Percentiles rank a stretch among this genome's conserved stretches.
phyloP scores from a whole-genome alignment of 2,113 vertebrate genomes.

The Ploceus nigricollis region DNA sequence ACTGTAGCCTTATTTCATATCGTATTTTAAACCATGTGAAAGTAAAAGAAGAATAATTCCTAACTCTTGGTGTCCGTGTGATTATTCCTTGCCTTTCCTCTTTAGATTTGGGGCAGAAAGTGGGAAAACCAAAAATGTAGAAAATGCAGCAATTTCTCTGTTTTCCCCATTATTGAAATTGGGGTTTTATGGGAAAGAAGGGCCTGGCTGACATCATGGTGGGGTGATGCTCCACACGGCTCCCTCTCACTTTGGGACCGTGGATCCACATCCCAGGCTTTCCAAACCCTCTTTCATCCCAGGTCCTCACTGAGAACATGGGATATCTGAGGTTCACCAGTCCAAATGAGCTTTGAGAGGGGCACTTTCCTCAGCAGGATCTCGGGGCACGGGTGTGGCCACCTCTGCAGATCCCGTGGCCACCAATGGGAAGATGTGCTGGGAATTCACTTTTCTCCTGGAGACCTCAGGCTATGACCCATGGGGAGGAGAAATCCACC shows the following conservation, averaged over 20 bases:
- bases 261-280: background rate
- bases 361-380: background rate
- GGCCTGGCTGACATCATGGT: background rate
- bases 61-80: background rate
- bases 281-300: background rate
- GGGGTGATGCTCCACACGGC: background rate
- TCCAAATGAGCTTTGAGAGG: accelerated
- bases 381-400: background rate
- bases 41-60: constrained; percentile 83
- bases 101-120: too few relatives aligned
- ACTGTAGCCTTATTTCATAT: constrained; percentile 98
- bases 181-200: background rate
- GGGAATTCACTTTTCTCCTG: accelerated
- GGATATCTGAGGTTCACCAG: background rate
- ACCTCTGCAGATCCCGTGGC: accelerated
- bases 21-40: constrained; percentile 96
- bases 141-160: background rate
- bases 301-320: accelerated
- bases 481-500: background rate
- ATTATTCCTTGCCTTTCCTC: background rate
- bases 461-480: accelerated
- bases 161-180: background rate
- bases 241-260: background rate
- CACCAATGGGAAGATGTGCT: accelerated
- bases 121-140: background rate